Conservation (phyloP, 2,113 vertebrate genomes). For the Hirundichthys speculiger region DNA sequence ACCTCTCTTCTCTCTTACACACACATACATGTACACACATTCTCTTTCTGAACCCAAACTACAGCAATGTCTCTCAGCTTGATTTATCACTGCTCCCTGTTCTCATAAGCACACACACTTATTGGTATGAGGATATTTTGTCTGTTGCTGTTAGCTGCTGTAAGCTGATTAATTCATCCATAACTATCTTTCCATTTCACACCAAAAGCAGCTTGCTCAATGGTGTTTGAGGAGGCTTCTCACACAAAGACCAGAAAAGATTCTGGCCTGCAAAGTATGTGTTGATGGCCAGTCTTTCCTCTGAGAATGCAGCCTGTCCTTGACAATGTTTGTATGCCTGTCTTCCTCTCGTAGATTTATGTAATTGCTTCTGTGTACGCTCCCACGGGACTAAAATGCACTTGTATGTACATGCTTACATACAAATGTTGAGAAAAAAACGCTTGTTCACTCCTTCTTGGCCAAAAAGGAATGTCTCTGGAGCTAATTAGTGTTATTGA, state of each 20-base stretch:
- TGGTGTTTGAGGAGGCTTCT: constrained; percentile 22
- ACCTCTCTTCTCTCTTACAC: constrained; percentile 28
- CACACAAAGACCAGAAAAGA: constrained; percentile 27
- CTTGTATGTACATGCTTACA: constrained; percentile 10
- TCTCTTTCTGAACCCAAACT: constrained; percentile 29
- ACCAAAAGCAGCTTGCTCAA: constrained; percentile 23
- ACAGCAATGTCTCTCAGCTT: constrained; percentile 13
- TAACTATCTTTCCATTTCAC: background rate
- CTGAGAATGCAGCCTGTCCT: constrained; percentile 36
- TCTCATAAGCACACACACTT: constrained; percentile 19
- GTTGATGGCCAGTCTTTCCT: constrained; percentile 37
- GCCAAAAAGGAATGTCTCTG: constrained; percentile 72
- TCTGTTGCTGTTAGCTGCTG: background rate
- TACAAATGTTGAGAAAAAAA: constrained; percentile 33
- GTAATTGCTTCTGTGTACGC: constrained; percentile 48
- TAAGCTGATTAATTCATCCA: constrained; percentile 23
- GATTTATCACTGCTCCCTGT: constrained; percentile 15
- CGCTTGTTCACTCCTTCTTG: constrained; percentile 18
- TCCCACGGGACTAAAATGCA: constrained; percentile 33
- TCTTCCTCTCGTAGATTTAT: constrained; percentile 47
- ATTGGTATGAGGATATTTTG: background rate
- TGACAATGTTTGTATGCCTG: constrained; percentile 40
- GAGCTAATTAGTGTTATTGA: constrained; percentile 78
- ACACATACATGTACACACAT: constrained; percentile 4
- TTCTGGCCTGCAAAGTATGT: constrained; percentile 22